Evolutionary conservation across 2,797 vertebrate species (phyloP).

Genomic region (Eremophila alpestris): DNA sequence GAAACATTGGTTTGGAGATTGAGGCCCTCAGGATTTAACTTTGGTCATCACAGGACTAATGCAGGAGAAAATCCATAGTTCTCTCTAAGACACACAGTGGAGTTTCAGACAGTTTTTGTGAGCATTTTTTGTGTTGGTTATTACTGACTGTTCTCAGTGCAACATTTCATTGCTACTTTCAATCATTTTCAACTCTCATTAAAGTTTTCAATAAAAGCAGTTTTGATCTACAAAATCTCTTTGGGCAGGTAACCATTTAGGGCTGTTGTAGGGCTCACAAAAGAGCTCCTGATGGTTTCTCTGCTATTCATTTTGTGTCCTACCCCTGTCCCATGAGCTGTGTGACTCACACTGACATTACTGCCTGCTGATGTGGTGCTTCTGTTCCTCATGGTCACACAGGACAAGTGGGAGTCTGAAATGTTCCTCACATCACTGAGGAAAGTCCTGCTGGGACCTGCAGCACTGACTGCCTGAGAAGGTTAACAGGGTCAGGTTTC

Average conservation of each 20-base stretch:
- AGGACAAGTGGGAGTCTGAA: neutral
- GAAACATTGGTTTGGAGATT: neutral
- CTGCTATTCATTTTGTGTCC: neutral
- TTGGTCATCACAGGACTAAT: neutral
- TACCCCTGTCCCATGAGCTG: fast-evolving
- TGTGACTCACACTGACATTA: neutral
- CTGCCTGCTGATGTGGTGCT: neutral
- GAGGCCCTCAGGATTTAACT: neutral
- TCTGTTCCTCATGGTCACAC: neutral
- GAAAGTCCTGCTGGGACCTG: neutral
- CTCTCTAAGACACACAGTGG: neutral
- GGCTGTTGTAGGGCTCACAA: neutral
- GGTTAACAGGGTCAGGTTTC: constrained; percentile 36
- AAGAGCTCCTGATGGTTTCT: neutral
- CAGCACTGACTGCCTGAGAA: neutral
- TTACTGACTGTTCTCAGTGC: neutral
- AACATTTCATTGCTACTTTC: fast-evolving
- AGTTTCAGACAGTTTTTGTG: fast-evolving
- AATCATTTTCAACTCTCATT: neutral
- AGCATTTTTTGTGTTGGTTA: neutral
- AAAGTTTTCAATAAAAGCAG: neutral
- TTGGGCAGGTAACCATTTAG: neutral
- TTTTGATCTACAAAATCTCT: neutral
- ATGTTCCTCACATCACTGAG: neutral
- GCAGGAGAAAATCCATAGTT: neutral